Conservation (phyloP, 92 coral and sea anemone genomes). For the Hydrozoanthus gracilis region DNA sequence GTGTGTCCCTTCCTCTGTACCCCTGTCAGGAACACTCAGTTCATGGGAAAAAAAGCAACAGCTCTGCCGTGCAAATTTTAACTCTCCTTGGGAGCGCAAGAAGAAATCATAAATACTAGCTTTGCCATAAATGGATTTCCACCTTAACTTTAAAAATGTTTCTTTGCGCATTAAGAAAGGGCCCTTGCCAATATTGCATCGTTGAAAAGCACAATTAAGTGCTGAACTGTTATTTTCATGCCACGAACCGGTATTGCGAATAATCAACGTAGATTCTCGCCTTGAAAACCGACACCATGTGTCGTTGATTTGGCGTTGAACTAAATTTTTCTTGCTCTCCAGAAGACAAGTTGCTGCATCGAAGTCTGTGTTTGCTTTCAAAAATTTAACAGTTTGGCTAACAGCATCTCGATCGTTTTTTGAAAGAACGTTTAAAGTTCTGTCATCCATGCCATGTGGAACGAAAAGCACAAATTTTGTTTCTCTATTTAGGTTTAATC, state of each 20-base stretch:
- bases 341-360: constrained; percentile 29
- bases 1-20: constrained; percentile 43
- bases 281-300: constrained; percentile 75
- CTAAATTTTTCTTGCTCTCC: background rate
- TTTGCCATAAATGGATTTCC: constrained; percentile 54
- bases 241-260: constrained; percentile 67
- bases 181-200: constrained; percentile 60
- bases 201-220: constrained; percentile 28
- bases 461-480: background rate
- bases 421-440: background rate
- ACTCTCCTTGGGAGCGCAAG: constrained; percentile 67
- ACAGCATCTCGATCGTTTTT: background rate
- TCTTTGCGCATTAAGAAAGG: constrained; percentile 67
- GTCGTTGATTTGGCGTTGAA: constrained; percentile 1
- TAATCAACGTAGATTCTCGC: constrained; percentile 67
- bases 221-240: background rate
- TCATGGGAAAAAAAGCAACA: constrained; percentile 56
- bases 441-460: background rate
- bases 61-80: constrained; percentile 60
- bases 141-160: constrained; percentile 39
- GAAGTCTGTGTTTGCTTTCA: background rate
- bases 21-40: constrained; percentile 61
- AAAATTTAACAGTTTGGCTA: constrained; percentile 12
- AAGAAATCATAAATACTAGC: constrained; percentile 63
- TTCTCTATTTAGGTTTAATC: background rate